A percentile compares a stretch with the other conserved stretches of the same genome.
Evolutionary conservation across 2,797 vertebrate species (phyloP).

Genomic region (Periparus ater): DNA sequence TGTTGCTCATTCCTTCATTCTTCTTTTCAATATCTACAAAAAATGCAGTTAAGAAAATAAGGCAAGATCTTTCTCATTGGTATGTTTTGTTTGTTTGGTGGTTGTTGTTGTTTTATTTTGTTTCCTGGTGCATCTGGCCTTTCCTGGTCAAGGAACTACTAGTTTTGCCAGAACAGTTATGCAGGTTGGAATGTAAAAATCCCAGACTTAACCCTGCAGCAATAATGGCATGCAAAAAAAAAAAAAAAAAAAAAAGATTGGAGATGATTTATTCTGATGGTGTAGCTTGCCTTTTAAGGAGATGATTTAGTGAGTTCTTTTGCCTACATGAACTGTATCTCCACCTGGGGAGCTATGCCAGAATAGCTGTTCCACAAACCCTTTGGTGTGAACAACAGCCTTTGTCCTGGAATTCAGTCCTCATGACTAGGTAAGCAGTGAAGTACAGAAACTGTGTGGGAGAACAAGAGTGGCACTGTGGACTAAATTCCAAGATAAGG

Average conservation of each 20-base stretch:
- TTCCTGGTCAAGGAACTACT: conserved; percentile 1
- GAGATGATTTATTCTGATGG: conserved; percentile 39
- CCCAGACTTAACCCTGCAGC: conserved; percentile 27
- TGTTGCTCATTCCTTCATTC: not conserved
- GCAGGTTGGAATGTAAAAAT: conserved; percentile 37
- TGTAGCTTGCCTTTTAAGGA: conserved; percentile 55
- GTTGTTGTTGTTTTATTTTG: not conserved
- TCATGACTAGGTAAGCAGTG: not conserved
- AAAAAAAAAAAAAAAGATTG: conserved; percentile 29
- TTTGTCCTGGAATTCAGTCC: conserved; percentile 23
- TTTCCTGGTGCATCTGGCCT: not conserved
- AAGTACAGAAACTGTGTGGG: not conserved
- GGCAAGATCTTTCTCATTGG: not conserved
- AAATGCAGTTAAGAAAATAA: not conserved
- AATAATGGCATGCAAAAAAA: not conserved
- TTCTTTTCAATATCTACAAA: not conserved
- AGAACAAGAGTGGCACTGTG: not conserved
- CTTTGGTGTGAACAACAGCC: not conserved
- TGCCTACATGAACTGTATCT: conserved; percentile 31
- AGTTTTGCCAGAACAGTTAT: conserved; percentile 1
- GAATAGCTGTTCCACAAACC: conserved; percentile 39
- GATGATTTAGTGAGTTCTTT: conserved; percentile 5
- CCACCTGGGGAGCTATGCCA: conserved; percentile 54
- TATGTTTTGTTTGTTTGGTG: not conserved
- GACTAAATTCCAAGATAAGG: conserved; percentile 11